A percentile compares a stretch with the other conserved stretches of the same genome.
These are phyloP conservation scores for Idaea biselata DNA, from an alignment of 2,888 invertebrate genomes.

Conservation along the genomic window DNA sequence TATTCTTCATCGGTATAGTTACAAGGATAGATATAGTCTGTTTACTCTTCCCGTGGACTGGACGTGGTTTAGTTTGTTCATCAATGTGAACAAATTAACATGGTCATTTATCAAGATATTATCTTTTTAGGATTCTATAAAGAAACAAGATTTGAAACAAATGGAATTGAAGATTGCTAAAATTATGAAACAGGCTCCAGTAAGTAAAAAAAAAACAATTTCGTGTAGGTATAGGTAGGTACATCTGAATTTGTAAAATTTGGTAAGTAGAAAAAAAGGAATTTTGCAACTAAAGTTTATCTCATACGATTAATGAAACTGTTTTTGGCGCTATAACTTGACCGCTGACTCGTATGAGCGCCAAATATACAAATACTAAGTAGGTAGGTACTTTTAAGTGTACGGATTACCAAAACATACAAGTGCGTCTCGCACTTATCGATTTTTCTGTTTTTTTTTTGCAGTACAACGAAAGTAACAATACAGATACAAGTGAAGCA, in stretches of 20 bases:
- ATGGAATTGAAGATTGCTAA: constrained; percentile 61
- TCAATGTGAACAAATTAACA: no score
- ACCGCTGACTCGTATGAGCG: not conserved
- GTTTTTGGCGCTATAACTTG: not conserved
- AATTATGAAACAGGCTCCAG: constrained; percentile 47
- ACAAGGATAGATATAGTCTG: no score
- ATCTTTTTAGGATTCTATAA: constrained; percentile 43
- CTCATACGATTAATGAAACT: not conserved
- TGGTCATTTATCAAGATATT: not conserved
- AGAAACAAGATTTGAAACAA: constrained; percentile 53
- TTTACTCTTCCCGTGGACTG: no score
- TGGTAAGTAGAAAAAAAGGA: not conserved
- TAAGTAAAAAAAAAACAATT: no score
- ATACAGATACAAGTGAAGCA: not conserved
- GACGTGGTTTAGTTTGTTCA: no score
- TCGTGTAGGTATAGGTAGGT: constrained; percentile 5
- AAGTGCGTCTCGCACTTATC: not conserved
- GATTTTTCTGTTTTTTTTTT: not conserved
- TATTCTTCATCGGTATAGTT: no score
- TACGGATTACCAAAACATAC: not conserved
- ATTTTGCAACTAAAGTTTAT: not conserved
- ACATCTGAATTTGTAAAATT: not conserved
- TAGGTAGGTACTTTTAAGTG: not conserved
- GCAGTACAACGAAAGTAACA: not conserved
- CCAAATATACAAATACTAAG: not conserved